These are phyloP conservation scores for Eretmochelys imbricata DNA, from an alignment of 2,113 vertebrate genomes.

Conservation along the genomic window DNA sequence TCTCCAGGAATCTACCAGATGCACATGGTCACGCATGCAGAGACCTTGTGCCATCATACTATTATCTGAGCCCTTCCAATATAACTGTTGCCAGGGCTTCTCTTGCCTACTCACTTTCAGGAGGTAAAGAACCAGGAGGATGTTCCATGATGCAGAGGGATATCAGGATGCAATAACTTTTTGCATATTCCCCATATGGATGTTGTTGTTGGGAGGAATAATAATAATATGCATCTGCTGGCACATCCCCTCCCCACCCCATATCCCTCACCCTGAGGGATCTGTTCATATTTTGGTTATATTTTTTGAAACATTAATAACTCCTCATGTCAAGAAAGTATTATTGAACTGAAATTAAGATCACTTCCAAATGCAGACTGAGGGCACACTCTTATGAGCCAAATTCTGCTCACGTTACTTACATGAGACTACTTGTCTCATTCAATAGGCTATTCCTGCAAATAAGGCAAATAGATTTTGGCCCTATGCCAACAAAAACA, in stretches of 20 bases:
- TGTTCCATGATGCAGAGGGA: neutral
- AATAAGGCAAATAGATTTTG: neutral
- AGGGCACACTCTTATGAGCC: accelerated
- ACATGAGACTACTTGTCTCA: neutral
- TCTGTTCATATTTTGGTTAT: neutral
- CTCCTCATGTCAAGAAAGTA: neutral
- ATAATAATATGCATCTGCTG: neutral
- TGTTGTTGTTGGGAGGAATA: neutral
- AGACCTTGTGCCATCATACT: neutral
- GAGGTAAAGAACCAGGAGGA: neutral
- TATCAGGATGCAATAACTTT: neutral
- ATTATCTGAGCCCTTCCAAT: neutral
- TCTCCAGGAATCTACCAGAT: neutral
- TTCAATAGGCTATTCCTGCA: neutral
- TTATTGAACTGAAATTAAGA: accelerated
- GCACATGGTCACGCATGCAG: neutral
- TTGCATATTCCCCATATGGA: neutral
- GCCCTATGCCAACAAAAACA: neutral
- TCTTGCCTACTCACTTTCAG: neutral
- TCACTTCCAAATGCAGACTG: neutral
- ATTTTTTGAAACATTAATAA: neutral
- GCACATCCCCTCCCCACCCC: accelerated
- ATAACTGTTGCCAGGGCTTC: neutral
- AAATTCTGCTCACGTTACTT: neutral
- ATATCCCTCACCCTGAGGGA: neutral